Base-by-base conservation (phyloP, 2,797 vertebrate genomes). In the Rhinoraja longicauda region DNA sequence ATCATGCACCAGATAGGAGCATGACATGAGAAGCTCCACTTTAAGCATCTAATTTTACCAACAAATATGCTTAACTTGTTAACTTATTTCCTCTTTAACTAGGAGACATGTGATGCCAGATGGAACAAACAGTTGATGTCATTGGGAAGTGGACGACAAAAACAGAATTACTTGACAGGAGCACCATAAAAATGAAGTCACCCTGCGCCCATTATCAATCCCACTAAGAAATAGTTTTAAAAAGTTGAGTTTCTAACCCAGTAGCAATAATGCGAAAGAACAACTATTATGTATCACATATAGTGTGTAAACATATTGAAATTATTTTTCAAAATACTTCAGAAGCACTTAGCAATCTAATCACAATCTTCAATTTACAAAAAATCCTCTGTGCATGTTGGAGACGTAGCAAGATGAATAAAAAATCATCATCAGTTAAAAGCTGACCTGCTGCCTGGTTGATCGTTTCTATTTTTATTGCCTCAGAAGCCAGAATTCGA, bases 401-500 rank as follows among this genome's bases (percentile, higher is more conserved):
- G 90, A 73, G 36, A 91, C 21, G 32, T 29, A 45, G 39, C 70
- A 57, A 29, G 29, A 75, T 24, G 1, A n/a, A 9, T 36, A 73
- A n/a, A 45, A 75, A 82, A 21, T 36, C 5, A 8, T 92, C 67
- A 45, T 57, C 67, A 73, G 36, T 29, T 64, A 91, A 39, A 24
- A 91, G 91, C 53, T 90, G 94, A 99, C 99, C 99, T 86, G 97
- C 95, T 0, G 98, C 99, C 94, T 96, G 96, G 95, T 99, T 99
- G 96, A 99, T 99, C 94, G 96, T 97, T 94, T 99, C 98, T 0
- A 96, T 97, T 93, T 97, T 98, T 95, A 98, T 94, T 67, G 97
- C 99, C 96, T 99, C 98, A 0, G 99, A 99, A 0, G 98, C 98
- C 95, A 99, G 96, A 94, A 99, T 99, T 96, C 99, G 99, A 32